These are phyloP conservation scores for Drosophila subsilvestris DNA, from an alignment of 2,888 invertebrate genomes.

Conservation along the genomic window DNA sequence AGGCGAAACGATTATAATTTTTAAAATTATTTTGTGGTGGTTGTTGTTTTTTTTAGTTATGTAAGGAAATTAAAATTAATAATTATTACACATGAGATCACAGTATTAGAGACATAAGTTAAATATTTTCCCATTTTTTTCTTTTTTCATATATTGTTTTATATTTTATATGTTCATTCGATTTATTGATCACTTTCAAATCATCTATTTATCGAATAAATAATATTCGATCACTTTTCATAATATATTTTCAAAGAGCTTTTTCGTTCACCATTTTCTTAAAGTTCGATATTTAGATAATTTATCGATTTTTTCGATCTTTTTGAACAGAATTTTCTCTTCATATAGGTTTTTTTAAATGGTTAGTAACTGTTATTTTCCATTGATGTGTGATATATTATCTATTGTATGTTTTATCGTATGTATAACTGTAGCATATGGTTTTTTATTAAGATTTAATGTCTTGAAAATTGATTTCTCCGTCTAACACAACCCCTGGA, in stretches of 20 bases:
- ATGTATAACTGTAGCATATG: conserved; percentile 40
- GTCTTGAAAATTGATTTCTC: conserved; percentile 63
- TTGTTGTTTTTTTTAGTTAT: conserved; percentile 56
- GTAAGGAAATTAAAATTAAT: conserved; percentile 78
- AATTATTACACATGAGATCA: conserved; percentile 85
- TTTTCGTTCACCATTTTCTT: conserved; percentile 30
- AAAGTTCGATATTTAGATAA: conserved; percentile 12
- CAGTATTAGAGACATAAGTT: conserved; percentile 85
- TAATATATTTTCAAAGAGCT: neutral
- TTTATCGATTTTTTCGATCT: conserved; percentile 31
- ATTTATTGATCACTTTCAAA: conserved; percentile 6
- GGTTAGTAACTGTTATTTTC: conserved; percentile 68
- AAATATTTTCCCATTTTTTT: conserved; percentile 57
- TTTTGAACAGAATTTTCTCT: conserved; percentile 37
- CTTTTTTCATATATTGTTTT: conserved; percentile 38
- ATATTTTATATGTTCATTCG: conserved; percentile 34
- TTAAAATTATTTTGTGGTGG: conserved; percentile 43
- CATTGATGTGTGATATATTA: conserved; percentile 47
- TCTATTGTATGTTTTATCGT: conserved; percentile 16
- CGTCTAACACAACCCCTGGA: conserved; percentile 64
- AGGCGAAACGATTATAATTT: conserved; percentile 54
- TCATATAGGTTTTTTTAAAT: conserved; percentile 60
- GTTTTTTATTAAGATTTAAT: conserved; percentile 56
- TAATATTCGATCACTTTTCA: conserved; percentile 45
- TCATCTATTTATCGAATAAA: conserved; percentile 26